Evolutionary conservation across 1,140 invertebrate species (phyloP), one percentile per base, ranked within the genome.

Genomic region (Gryon sp.): DNA sequence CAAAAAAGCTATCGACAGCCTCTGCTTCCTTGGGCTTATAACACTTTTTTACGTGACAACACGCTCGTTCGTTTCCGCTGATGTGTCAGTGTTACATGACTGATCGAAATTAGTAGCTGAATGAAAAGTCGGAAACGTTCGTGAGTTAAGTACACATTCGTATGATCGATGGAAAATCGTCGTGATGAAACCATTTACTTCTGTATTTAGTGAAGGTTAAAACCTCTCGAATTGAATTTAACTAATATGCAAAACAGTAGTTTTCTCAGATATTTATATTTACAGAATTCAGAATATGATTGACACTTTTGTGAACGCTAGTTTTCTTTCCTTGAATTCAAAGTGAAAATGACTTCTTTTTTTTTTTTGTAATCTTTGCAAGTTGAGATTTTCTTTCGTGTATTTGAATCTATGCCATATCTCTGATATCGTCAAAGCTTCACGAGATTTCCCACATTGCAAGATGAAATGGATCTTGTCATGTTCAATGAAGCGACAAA

Each of bases 161-260:
- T 15, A 53, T 86, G 85, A 88, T 87, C 83, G 86, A 88, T 88
- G 76, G 84, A 74, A 79, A 86, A 80, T 66, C 60, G 79, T 48
- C 85, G 85, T 88, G 84, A 86, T 80, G 65, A 72, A 78, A 73
- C 48, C 32, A 62, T 63, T 63, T 55, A 16, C 34, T 8, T 12
- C 19, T n/a, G 60, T 5, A 60, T 70, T 76, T 70, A 43, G 32
- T 41, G 16, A n/a, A n/a, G 16, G 8, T 30, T 9, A n/a, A 20
- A 28, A 43, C 28, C 19, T 26, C 53, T 60, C 16, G 2, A 52
- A 26, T n/a, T 45, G 9, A 59, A 69, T n/a, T n/a, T n/a, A n/a
- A n/a, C n/a, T n/a, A 59, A 74, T 50, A 59, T 36, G 53, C 55
- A 34, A 59, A 59, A 45, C 8, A 19, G 12, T 18, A 52, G 22